A percentile compares a stretch with the other conserved stretches of the same genome.
Evolutionary conservation across 2,113 vertebrate genomes (phyloP).

Genomic region (Forbesichthys agassizii): DNA sequence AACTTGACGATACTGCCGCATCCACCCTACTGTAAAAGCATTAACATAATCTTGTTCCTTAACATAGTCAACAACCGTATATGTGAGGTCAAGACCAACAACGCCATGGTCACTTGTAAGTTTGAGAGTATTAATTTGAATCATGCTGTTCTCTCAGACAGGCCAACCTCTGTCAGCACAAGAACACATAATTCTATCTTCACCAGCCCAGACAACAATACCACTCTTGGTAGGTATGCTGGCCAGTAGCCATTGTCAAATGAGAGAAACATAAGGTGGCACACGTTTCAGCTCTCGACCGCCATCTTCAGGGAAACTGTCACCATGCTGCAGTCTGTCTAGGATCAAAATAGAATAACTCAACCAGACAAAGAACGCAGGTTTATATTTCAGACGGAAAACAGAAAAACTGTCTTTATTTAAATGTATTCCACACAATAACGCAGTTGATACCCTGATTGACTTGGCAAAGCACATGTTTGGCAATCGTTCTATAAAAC

Average conservation of each 20-base stretch:
- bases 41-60: conserved; percentile 10
- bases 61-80: not conserved
- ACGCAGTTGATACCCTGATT: conserved; percentile 61
- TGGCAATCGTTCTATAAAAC: conserved; percentile 37
- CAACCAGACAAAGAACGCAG: conserved; percentile 37
- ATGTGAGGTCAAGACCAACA: not conserved
- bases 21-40: conserved; percentile 20
- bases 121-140: not conserved
- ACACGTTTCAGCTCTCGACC: not conserved
- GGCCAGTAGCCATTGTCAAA: not conserved
- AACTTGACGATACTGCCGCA: not conserved
- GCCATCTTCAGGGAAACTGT: no score
- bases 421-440: conserved; percentile 70
- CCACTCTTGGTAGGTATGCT: conserved; percentile 22
- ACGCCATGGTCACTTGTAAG: not conserved
- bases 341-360: no score
- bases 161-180: conserved; percentile 3
- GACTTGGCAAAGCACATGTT: conserved; percentile 53
- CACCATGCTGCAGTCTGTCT: no score
- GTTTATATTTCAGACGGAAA: conserved; percentile 53
- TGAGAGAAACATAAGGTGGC: conserved; percentile 12
- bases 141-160: not conserved
- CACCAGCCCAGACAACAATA: conserved; percentile 41
- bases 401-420: conserved; percentile 71
- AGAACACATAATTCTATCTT: conserved; percentile 47